Evolutionary conservation across 2,888 invertebrate genomes (phyloP).

Genomic region (Sarcophaga rosellei): DNA sequence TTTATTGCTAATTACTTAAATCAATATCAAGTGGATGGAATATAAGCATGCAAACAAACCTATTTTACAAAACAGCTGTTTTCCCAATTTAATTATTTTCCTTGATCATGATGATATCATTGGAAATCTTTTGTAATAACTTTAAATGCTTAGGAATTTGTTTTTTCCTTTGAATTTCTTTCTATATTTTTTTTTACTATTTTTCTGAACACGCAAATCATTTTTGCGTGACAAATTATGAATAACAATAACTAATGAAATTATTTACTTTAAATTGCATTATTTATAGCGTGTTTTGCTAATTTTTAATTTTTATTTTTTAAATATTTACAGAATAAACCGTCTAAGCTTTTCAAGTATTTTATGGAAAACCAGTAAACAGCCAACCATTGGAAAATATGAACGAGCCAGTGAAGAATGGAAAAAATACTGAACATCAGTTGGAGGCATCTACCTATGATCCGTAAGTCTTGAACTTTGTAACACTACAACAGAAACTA

Average conservation of each 20-base stretch:
- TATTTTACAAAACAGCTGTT: background rate
- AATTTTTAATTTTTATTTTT: background rate
- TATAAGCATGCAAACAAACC: background rate
- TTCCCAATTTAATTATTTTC: background rate
- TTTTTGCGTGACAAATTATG: conserved; percentile 33
- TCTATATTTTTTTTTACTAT: background rate
- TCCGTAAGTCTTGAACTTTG: conserved; percentile 70
- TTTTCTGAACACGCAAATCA: background rate
- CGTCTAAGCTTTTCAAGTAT: conserved; percentile 7
- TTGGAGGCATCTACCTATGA: conserved; percentile 68
- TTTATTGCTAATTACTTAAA: conserved; percentile 52
- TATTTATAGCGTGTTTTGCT: conserved; percentile 7
- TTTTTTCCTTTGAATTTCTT: background rate
- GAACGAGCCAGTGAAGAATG: conserved; percentile 73
- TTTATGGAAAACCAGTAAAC: conserved; percentile 46
- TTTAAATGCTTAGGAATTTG: background rate
- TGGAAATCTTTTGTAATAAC: background rate
- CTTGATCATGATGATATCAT: background rate
- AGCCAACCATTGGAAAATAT: conserved; percentile 65
- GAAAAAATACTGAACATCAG: conserved; percentile 75
- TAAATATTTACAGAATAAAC: conserved; percentile 33
- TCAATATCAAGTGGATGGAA: conserved; percentile 33
- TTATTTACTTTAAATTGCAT: too few relatives aligned
- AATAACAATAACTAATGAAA: background rate
- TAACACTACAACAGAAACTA: background rate